A percentile compares a stretch with the other conserved stretches of the same genome.
Conservation (phyloP, 2,113 vertebrate genomes). For the Tyto alba region DNA sequence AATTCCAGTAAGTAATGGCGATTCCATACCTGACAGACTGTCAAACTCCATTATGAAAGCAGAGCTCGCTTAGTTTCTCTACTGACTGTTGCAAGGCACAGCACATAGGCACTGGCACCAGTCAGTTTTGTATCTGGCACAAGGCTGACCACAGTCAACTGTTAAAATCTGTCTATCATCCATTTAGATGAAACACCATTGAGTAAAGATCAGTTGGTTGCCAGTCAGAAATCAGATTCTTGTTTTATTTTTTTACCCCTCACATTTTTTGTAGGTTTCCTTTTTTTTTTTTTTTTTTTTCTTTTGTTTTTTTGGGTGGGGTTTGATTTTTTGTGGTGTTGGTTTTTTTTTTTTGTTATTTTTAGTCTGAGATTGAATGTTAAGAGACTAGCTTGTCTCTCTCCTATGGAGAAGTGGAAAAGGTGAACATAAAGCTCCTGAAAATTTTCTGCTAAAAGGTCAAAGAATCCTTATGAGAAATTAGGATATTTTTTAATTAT, state of each 20-base stretch:
- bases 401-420: background rate
- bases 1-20: background rate
- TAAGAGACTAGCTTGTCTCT: background rate
- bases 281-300: rapidly evolving
- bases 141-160: background rate
- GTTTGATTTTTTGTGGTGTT: no score
- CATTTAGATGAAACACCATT: background rate
- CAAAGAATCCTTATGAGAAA: background rate
- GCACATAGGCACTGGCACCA: background rate
- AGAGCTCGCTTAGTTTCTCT: background rate
- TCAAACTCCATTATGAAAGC: background rate
- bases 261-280: no score
- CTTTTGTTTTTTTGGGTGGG: background rate
- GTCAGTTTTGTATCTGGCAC: background rate
- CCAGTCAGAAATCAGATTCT: background rate
- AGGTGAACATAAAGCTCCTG: background rate
- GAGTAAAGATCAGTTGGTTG: background rate
- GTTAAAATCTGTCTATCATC: background rate
- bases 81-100: background rate
- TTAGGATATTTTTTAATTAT: background rate
- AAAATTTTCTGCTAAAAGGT: background rate
- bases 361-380: background rate
- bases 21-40: background rate
- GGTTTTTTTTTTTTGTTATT: background rate
- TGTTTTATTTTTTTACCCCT: background rate